phyloP scores from a whole-genome alignment of 2,888 invertebrate species.

The Mesoligia furuncula region DNA sequence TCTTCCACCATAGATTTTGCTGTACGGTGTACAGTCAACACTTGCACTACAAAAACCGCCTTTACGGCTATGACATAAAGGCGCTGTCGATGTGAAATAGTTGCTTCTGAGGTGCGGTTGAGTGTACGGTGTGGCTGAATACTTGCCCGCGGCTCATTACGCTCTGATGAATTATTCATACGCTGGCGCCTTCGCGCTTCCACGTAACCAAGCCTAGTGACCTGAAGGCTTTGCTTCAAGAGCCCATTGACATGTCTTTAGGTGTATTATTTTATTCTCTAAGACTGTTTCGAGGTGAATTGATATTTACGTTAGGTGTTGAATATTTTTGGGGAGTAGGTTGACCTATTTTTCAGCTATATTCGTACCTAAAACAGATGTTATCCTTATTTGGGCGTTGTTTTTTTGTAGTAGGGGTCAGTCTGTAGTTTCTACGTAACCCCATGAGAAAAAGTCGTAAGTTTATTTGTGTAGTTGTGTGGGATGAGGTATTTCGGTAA shows the following conservation, averaged over 20 bases:
- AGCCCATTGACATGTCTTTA: slow-evolving; percentile 71
- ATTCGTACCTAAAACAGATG: not conserved
- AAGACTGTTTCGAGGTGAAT: slow-evolving; percentile 14
- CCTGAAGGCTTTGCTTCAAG: slow-evolving; percentile 73
- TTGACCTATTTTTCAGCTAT: not conserved
- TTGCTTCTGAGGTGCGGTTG: not conserved
- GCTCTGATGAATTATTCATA: slow-evolving; percentile 86
- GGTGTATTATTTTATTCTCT: slow-evolving; percentile 56
- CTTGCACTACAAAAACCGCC: not conserved
- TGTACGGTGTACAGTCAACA: slow-evolving; percentile 29
- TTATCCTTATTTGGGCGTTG: not conserved
- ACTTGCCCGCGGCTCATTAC: slow-evolving; percentile 86
- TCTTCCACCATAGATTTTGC: slow-evolving; percentile 73
- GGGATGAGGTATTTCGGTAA: not conserved
- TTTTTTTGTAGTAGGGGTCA: not conserved
- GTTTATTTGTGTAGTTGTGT: not conserved
- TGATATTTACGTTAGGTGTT: slow-evolving; percentile 15
- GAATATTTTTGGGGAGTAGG: not conserved
- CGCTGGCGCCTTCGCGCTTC: slow-evolving; percentile 70
- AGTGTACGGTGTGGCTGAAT: slow-evolving; percentile 74
- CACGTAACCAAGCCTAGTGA: slow-evolving; percentile 70
- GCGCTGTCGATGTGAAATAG: not conserved
- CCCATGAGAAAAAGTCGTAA: not conserved
- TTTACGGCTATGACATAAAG: not conserved
- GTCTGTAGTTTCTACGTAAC: not conserved